Base-by-base conservation (phyloP, 2,113 vertebrate genomes). In the Stigmatopora nigra region DNA sequence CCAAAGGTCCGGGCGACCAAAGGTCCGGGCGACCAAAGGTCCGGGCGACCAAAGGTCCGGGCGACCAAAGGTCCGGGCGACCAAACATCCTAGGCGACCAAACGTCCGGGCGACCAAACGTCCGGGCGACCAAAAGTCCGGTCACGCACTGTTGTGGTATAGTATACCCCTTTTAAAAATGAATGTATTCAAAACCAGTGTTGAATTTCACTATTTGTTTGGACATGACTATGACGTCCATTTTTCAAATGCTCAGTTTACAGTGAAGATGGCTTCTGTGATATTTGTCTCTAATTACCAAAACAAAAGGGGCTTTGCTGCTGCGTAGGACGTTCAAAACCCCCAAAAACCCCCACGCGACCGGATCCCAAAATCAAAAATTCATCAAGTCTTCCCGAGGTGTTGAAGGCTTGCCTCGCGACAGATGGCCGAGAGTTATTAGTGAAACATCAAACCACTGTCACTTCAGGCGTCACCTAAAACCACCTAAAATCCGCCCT, bases 351-450 rank as follows among this genome's bases (percentile, higher is more conserved):
- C 76, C 73, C 52, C 76, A 73, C 72, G 81, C 72, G 75, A 52
- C 36, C 25, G 25, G 45, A 82, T 73, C 74, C 66, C 47, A 53
- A 78, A 78, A 65, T 74, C 66, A 82, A 79, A 79, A 70, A 73
- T 84, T 85, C 72, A 85, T 85, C 67, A 72, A 68, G 64, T 76
- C 67, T 73, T 84, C 77, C 47, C 59, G 70, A 74, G 62, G 68
- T 75, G 57, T 57, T 65, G 71, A 71, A 17, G n/a, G 63, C 70
- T 66, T 69, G 62, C 72, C 70, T 66, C 71, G 62, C 69, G 75
- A 65, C 88, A 88, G 85, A 86, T 79, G 82, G 81, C 68, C 76
- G 61, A 44, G 60, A 69, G 64, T 83, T 81, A 84, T 79, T 80
- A 77, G 72, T 71, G 64, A 69, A 66, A 78, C 65, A 78, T 78